Base-by-base conservation (phyloP, 2,113 vertebrate genomes). In the Menidia beryllina region DNA sequence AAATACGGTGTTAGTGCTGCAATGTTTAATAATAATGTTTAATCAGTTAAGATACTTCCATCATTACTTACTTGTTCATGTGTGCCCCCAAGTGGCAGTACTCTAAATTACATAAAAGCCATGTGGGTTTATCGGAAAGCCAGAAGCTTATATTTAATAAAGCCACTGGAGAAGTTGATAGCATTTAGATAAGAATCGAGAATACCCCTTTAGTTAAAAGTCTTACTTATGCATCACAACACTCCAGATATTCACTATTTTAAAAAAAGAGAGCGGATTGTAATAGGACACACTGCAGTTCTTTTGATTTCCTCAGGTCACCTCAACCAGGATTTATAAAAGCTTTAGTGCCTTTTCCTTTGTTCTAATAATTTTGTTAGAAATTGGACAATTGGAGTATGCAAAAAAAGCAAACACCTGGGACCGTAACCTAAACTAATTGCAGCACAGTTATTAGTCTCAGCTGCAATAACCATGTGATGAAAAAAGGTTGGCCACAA, bases 61-160 rank as follows among this genome's bases (percentile, higher is more conserved):
- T 25, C 45, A 69, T 64, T 54, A 75, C 81, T 86, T 84, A 45
- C 85, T 91, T 90, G 88, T 90, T 91, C 77, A 85, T 89, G 69
- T 87, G 82, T 89, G 91, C 91, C 91, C 84, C 84, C 91, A 88
- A 88, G 91, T 91, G 91, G 88, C 10, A 1, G 58, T 54, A 74
- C 1, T 59, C 24, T 19, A 65, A 82, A 89, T 25, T 91, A 65
- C 85, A 79, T 30, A 5, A 17, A 38, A 50, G 15, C 1, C 10
- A 3, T 58, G 15, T 41, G 12, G 20, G 7, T 78, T 62, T 23
- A 53, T 55, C 25, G 27, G 17, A 57, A 47, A 38, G 12, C 3
- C 21, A 61, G 45, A 21, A 67, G 48, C 57, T 51, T 34, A 21
- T 50, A 52, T 69, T 58, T 19, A 8, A 69, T 54, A 51, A 38